phyloP scores from a whole-genome alignment of 2,113 vertebrate species.

The Drymodes brunneopygia region DNA sequence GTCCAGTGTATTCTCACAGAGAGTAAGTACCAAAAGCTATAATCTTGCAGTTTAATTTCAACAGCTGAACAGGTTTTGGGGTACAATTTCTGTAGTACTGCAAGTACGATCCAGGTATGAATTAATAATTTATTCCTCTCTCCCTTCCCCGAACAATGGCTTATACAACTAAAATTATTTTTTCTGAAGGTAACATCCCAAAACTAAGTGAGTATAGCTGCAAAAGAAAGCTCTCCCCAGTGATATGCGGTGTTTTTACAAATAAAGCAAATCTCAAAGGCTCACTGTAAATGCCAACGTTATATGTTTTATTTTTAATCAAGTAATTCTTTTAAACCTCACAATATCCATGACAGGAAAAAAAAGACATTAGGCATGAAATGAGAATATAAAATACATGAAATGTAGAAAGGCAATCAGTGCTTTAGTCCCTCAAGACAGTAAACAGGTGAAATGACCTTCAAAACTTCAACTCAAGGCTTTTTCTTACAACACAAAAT shows the following conservation, averaged over 20 bases:
- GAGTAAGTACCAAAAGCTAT: neutral
- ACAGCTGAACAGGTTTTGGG: neutral
- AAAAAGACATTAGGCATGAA: constrained; percentile 75
- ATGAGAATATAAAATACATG: constrained; percentile 72
- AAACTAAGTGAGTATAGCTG: neutral
- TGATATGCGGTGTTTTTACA: neutral
- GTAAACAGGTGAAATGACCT: constrained; percentile 62
- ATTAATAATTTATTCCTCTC: neutral
- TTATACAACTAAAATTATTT: neutral
- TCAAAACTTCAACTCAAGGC: constrained; percentile 41
- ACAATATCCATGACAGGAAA: constrained; percentile 78
- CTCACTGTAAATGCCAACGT: constrained; percentile 70
- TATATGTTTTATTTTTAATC: constrained; percentile 83
- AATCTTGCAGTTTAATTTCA: neutral
- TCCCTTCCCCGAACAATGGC: neutral
- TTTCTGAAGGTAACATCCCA: neutral
- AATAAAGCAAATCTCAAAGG: constrained; percentile 21
- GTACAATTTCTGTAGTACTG: neutral
- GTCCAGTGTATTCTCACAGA: neutral
- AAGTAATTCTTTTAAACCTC: constrained; percentile 77
- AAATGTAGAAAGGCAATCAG: constrained; percentile 78
- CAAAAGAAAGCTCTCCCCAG: neutral
- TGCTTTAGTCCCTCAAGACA: constrained; percentile 68
- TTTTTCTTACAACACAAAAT: constrained; percentile 64
- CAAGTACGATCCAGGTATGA: neutral